Percentiles rank a stretch among this genome's conserved stretches.
Evolutionary conservation across 92 coral and sea anemone genomes (phyloP).

Genomic region (Palythoa caribaeorum): DNA sequence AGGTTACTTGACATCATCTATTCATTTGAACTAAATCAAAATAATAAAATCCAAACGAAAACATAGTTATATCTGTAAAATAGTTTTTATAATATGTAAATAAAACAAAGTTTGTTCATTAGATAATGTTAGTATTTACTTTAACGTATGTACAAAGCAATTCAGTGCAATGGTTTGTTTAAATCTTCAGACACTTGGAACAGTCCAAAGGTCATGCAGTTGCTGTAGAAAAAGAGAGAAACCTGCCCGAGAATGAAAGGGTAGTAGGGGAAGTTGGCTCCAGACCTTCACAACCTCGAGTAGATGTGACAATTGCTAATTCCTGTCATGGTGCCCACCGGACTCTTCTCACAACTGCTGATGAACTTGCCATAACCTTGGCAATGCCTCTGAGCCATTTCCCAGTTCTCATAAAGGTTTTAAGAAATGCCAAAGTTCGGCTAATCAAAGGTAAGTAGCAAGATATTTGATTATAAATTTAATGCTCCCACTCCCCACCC

Average conservation of each 20-base stretch:
- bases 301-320: not conserved
- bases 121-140: too few species aligned
- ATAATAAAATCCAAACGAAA: too few species aligned
- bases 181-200: not conserved
- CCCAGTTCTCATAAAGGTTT: constrained; percentile 19
- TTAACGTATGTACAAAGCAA: too few species aligned
- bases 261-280: not conserved
- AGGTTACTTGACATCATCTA: too few species aligned
- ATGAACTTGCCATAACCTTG: not conserved
- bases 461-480: not conserved
- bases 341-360: not conserved
- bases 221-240: not conserved
- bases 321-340: not conserved
- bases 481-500: not conserved
- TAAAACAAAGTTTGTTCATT: too few species aligned
- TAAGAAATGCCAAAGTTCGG: constrained; percentile 10
- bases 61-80: too few species aligned
- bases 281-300: not conserved
- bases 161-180: not conserved
- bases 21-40: too few species aligned
- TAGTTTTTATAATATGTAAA: too few species aligned
- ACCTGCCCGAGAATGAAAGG: not conserved
- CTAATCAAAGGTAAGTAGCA: not conserved
- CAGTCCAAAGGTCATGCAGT: not conserved
- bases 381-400: constrained; percentile 41